Evolutionary conservation across 2,888 invertebrate genomes (phyloP).

Genomic region (Lasioglossum oenotherae): DNA sequence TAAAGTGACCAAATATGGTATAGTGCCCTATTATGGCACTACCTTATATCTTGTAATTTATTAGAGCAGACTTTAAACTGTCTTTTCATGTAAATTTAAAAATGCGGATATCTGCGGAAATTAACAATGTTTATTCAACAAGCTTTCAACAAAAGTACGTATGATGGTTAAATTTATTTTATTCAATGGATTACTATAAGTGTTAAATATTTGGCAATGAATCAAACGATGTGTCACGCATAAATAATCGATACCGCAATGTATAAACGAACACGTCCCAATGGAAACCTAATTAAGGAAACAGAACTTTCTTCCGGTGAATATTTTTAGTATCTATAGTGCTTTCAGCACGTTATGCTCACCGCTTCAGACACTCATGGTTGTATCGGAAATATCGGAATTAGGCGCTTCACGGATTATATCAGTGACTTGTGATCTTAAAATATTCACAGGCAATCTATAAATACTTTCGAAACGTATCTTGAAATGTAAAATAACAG

Average conservation of each 20-base stretch:
- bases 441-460: conserved; percentile 49
- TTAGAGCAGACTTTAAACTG: no score
- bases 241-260: neutral
- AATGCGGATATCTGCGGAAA: no score
- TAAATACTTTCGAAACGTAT: conserved; percentile 47
- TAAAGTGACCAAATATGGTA: no score
- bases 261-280: neutral
- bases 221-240: neutral
- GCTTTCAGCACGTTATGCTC: neutral
- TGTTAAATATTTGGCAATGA: neutral
- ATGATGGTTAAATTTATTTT: neutral
- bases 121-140: no score
- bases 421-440: conserved; percentile 32
- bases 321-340: neutral
- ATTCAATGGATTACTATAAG: neutral
- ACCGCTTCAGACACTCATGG: neutral
- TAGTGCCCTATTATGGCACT: no score
- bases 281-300: neutral
- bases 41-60: no score
- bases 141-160: neutral
- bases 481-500: conserved; percentile 14
- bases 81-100: no score
- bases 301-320: neutral
- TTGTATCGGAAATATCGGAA: conserved; percentile 21
- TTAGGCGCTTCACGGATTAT: conserved; percentile 1